Base-by-base conservation (phyloP, 2,797 vertebrate genomes). In the Hydrophis major region DNA sequence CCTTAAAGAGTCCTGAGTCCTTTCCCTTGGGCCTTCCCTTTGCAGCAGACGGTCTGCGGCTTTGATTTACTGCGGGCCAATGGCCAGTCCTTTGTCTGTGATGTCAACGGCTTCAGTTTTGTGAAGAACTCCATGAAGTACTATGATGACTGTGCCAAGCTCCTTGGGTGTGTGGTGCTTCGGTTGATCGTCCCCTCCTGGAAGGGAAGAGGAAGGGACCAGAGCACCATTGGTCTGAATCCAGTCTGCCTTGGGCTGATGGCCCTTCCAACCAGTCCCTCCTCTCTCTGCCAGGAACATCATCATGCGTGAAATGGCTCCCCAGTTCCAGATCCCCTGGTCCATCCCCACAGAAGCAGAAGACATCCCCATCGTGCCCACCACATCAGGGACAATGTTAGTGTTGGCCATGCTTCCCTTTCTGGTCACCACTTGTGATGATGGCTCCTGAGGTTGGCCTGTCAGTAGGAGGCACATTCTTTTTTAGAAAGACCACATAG, bases 91-190 rank as follows among this genome's bases (percentile, higher is more conserved):
- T 99, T 98, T 20, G 99, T 99, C 69, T 99, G 99, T 0, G 99
- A 99, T 0, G 99, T 99, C 96, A 99, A 99, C 0, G 99, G 99
- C 86, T 99, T 99, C 98, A 99, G 99, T 94, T 99, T 99, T 88
- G 99, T 99, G 96, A 99, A 99, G 98, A 99, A 99, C 97, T 99
- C 99, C 0, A 99, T 99, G 99, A 99, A 99, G 97, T 99, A 99
- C 94, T 99, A 99, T 0, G 99, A 99, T n/a, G 99, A 99, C 97
- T 99, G 99, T 97, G 99, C 99, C 97, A 99, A 99, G 98, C 99
- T 99, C 96, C 98, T 99, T 0, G 99, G 99, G 99, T 99, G 98
- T 2, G 96, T 96, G 14, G 63, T 91, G 89, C 27, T 59, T 87
- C 4, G 2, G 11, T 25, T 59, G 59, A n/a, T 20, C 60, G 0